A percentile compares a stretch with the other conserved stretches of the same genome.
These are phyloP conservation scores for Diploptera punctata DNA, from an alignment of 2,888 invertebrate genomes.

Conservation along the genomic window DNA sequence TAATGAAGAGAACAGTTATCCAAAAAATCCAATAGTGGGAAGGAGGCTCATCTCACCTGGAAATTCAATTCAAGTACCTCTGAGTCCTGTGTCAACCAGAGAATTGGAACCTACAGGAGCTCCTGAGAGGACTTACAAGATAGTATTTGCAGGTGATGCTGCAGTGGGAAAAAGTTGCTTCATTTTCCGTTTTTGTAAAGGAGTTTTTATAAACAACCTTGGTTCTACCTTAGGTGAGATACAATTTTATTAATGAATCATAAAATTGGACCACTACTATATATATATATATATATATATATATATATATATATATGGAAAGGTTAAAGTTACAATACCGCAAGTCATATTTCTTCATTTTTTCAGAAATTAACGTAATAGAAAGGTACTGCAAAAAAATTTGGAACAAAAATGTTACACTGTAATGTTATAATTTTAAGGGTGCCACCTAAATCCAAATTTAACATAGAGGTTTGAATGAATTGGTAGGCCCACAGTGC, in stretches of 20 bases:
- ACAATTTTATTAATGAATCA: not conserved
- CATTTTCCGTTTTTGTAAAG: slow-evolving; percentile 64
- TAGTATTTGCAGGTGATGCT: slow-evolving; percentile 67
- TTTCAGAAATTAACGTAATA: no score
- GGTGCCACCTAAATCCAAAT: no score
- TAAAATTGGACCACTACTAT: no score
- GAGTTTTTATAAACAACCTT: slow-evolving; percentile 60
- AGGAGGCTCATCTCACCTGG: slow-evolving; percentile 15
- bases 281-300: not conserved
- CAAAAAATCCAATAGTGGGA: not conserved
- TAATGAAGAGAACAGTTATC: no score
- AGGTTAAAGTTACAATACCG: no score
- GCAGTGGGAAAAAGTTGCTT: slow-evolving; percentile 68
- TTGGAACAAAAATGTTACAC: no score
- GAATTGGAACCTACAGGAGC: slow-evolving; percentile 48
- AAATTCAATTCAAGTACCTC: slow-evolving; percentile 13
- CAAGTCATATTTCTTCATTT: no score
- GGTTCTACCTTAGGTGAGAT: slow-evolving; percentile 63
- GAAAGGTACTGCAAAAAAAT: no score
- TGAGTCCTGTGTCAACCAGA: not conserved
- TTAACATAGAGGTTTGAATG: no score
- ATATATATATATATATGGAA: no score
- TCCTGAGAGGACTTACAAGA: slow-evolving; percentile 66
- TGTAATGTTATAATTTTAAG: no score
- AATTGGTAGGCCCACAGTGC: no score